Conservation (phyloP, 2,797 vertebrate genomes). For the Echiichthys vipera region DNA sequence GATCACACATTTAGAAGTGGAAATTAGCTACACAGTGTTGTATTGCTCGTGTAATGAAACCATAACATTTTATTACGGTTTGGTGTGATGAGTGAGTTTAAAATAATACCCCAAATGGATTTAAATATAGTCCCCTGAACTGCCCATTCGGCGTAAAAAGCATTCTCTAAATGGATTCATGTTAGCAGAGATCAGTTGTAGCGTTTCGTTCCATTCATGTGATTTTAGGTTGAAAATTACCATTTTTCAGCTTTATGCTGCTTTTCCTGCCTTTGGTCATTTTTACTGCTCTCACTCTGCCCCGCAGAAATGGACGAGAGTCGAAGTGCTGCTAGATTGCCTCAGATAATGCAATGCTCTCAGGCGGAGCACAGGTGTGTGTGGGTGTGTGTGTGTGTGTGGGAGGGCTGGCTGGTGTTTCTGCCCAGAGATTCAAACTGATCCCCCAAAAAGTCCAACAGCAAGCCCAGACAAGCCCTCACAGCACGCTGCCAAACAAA, state of each 20-base stretch:
- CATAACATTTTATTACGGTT: not conserved
- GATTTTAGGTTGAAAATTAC: slow-evolving; percentile 47
- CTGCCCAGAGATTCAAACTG: slow-evolving; percentile 51
- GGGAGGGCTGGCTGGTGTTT: slow-evolving; percentile 30
- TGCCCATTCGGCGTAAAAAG: slow-evolving; percentile 27
- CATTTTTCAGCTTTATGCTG: slow-evolving; percentile 50
- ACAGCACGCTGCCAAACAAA: slow-evolving; percentile 43
- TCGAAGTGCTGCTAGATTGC: slow-evolving; percentile 61
- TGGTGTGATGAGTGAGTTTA: slow-evolving; percentile 11
- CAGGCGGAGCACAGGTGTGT: slow-evolving; percentile 54
- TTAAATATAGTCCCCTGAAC: slow-evolving; percentile 27
- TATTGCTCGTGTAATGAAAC: not conserved
- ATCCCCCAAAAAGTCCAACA: slow-evolving; percentile 53
- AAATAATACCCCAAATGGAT: slow-evolving; percentile 21
- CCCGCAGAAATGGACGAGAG: slow-evolving; percentile 52
- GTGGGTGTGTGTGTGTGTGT: slow-evolving; percentile 30
- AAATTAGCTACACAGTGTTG: not conserved
- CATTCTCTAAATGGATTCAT: slow-evolving; percentile 42
- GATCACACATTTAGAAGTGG: slow-evolving; percentile 6
- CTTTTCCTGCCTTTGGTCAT: slow-evolving; percentile 55
- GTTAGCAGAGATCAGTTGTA: slow-evolving; percentile 51
- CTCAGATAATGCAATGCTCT: slow-evolving; percentile 67
- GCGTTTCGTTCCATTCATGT: slow-evolving; percentile 23
- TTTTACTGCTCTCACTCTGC: slow-evolving; percentile 51
- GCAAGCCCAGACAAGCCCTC: slow-evolving; percentile 64